Conservation (phyloP, 2,113 vertebrate species). For the Equus przewalskii region DNA sequence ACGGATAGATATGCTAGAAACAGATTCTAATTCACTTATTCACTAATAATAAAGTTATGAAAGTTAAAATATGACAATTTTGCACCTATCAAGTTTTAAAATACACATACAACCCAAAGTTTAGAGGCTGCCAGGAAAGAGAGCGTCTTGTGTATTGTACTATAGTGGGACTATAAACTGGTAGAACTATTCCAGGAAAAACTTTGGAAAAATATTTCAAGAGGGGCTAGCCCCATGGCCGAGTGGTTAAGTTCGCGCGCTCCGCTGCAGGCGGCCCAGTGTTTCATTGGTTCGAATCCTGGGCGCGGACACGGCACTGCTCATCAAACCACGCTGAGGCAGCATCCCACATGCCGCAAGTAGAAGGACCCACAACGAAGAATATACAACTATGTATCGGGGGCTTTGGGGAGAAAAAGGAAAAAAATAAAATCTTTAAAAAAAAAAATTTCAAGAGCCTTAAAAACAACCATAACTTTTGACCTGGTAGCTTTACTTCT, state of each 20-base stretch:
- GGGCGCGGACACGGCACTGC: no score
- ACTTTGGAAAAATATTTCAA: conserved; percentile 14
- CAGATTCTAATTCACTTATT: background rate
- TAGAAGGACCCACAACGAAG: no score
- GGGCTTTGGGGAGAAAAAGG: no score
- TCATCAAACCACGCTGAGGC: no score
- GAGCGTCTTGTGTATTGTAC: no score
- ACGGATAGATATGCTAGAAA: background rate
- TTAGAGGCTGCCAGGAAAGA: background rate
- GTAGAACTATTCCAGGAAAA: background rate
- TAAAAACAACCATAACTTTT: conserved; percentile 1
- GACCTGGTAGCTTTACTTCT: background rate
- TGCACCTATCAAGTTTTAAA: background rate
- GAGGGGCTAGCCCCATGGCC: background rate
- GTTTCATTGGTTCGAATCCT: no score
- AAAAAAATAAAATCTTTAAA: no score
- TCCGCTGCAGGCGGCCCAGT: no score
- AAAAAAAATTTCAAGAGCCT: conserved; percentile 13
- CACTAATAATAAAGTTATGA: background rate
- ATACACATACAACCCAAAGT: background rate
- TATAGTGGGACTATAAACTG: background rate
- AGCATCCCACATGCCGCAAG: no score
- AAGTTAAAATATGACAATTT: background rate
- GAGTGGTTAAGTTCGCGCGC: no score
- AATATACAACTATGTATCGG: no score